Percentiles rank a stretch among this genome's conserved stretches.
Conservation (phyloP, 2,888 invertebrate species). For the Epinotia bilunana region DNA sequence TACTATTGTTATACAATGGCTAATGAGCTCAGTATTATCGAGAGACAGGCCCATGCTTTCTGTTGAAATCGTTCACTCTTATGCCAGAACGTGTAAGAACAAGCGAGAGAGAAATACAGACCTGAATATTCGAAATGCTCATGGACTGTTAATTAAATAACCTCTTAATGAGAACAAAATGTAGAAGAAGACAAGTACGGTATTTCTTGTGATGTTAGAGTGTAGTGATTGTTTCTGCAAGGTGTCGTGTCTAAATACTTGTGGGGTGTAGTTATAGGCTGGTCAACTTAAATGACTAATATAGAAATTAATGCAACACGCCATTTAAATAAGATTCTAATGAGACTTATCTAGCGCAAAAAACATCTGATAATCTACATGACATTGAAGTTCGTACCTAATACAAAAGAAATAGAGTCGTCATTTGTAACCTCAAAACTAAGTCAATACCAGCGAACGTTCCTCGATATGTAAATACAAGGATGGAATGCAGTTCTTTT, state of each 20-base stretch:
- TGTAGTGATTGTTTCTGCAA: not conserved
- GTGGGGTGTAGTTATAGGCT: not conserved
- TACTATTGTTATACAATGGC: not conserved
- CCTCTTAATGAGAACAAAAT: not conserved
- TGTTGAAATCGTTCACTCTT: too few species aligned
- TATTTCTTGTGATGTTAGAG: not conserved
- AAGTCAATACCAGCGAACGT: conserved; percentile 15
- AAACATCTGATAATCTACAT: not conserved
- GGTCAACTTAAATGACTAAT: not conserved
- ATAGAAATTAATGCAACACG: not conserved
- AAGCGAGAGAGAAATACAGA: too few species aligned
- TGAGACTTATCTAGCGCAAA: not conserved
- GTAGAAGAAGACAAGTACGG: too few species aligned
- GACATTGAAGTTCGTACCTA: not conserved
- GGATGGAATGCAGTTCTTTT: conserved; percentile 23
- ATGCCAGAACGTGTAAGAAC: too few species aligned
- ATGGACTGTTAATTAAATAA: too few species aligned
- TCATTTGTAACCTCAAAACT: not conserved
- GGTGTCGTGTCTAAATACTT: not conserved
- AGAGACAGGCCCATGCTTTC: too few species aligned
- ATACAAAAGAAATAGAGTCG: not conserved
- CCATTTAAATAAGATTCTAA: not conserved
- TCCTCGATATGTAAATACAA: conserved; percentile 13
- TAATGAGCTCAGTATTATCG: too few species aligned
- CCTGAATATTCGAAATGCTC: too few species aligned